Evolutionary conservation across 2,113 vertebrate genomes (phyloP).

Genomic region (Ctenomys sociabilis): DNA sequence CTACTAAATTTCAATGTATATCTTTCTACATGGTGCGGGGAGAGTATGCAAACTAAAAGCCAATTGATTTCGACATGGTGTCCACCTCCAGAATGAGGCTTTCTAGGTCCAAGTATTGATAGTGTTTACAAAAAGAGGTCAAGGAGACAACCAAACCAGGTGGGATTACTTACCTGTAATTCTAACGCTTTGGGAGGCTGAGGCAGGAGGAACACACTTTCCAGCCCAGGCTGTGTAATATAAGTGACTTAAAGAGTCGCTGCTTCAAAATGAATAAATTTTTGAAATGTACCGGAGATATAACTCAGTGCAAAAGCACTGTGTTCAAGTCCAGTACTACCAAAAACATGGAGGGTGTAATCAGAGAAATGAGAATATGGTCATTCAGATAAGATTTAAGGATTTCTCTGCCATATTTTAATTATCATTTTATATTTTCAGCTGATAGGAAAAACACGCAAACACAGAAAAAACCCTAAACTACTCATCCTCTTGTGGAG

Average conservation of each 20-base stretch:
- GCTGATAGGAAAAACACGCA: neutral
- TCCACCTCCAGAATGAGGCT: neutral
- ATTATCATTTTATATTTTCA: neutral
- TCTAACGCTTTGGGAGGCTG: neutral
- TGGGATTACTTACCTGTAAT: too few species aligned
- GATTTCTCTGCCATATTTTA: neutral
- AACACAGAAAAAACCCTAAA: neutral
- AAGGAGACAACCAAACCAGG: neutral
- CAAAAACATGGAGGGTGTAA: neutral
- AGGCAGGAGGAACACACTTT: neutral
- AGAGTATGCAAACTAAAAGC: slow-evolving; percentile 13
- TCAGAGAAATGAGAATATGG: neutral
- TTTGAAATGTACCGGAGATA: neutral
- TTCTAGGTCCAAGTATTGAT: neutral
- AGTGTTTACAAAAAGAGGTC: neutral
- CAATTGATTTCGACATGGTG: neutral
- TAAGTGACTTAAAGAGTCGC: neutral
- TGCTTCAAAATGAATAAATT: neutral
- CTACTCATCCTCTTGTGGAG: neutral
- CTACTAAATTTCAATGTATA: neutral
- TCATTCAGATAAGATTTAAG: neutral
- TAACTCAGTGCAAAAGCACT: neutral
- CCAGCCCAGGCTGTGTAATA: too few species aligned
- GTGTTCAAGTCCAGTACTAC: neutral
- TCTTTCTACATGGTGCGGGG: neutral